A percentile compares a stretch with the other conserved stretches of the same genome.
These are phyloP conservation scores for Geophilus truncorum DNA, from an alignment of 2,888 invertebrate species.

Conservation along the genomic window DNA sequence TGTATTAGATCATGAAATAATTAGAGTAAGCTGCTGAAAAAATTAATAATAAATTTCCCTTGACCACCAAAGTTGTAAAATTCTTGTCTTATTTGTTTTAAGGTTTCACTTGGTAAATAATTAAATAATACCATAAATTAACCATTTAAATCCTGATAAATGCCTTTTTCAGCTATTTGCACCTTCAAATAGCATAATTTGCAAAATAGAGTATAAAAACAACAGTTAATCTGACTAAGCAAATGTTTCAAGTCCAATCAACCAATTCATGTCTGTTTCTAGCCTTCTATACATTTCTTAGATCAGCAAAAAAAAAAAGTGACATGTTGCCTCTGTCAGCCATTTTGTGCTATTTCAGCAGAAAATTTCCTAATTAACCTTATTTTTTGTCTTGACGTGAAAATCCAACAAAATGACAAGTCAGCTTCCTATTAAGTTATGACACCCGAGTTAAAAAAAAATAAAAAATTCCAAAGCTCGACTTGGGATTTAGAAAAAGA, in stretches of 20 bases:
- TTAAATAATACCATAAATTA: background rate
- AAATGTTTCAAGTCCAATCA: background rate
- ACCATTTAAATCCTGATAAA: background rate
- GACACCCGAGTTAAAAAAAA: background rate
- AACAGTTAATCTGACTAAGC: background rate
- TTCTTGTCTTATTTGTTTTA: background rate
- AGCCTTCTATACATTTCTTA: background rate
- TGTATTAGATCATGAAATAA: too few relatives aligned
- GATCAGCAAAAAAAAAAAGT: background rate
- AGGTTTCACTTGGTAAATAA: too few relatives aligned
- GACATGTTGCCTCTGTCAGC: background rate
- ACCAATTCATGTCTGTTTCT: background rate
- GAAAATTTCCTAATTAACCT: background rate
- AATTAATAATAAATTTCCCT: background rate
- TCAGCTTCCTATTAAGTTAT: constrained; percentile 16
- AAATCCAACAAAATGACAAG: constrained; percentile 14
- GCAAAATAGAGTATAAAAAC: background rate
- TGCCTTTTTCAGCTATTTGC: background rate
- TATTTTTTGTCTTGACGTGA: constrained; percentile 5
- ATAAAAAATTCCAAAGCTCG: constrained; percentile 6
- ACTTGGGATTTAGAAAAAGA: background rate
- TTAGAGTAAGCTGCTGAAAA: too few relatives aligned
- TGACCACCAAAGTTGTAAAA: background rate
- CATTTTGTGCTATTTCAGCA: background rate
- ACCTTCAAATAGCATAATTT: background rate